phyloP scores from a whole-genome alignment of 1,140 invertebrate species.

The Polyergus mexicanus region DNA sequence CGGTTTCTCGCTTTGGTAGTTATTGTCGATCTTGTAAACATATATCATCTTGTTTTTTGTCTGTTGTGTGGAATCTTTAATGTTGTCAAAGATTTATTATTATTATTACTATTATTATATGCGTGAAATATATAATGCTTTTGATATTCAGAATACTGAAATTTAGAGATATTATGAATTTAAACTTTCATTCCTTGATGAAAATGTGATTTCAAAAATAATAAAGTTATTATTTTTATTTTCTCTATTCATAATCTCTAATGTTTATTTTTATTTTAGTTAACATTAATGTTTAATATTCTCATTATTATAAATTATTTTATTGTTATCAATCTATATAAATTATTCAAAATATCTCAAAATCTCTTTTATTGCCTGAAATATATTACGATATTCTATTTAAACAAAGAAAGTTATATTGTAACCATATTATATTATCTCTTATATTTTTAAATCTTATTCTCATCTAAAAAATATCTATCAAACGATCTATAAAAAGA shows the following conservation, averaged over 20 bases:
- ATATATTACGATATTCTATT: not conserved
- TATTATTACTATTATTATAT: not conserved
- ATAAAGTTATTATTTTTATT: not conserved
- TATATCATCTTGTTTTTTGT: not conserved
- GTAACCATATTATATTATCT: not conserved
- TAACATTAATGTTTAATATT: not conserved
- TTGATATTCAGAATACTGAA: not conserved
- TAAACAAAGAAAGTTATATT: not conserved
- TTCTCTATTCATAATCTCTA: too few relatives aligned
- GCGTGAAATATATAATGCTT: not conserved
- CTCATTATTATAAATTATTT: not conserved
- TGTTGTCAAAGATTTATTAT: not conserved
- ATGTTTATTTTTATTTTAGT: not conserved
- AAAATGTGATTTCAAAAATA: not conserved
- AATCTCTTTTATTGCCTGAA: not conserved
- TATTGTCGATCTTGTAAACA: slow-evolving; percentile 3
- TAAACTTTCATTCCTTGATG: not conserved
- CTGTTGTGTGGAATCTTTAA: slow-evolving; percentile 5
- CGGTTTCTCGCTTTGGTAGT: slow-evolving; percentile 23
- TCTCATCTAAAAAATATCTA: too few relatives aligned
- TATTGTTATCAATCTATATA: not conserved
- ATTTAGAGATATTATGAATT: not conserved
- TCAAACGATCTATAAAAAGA: too few relatives aligned
- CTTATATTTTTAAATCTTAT: not conserved
- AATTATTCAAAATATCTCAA: not conserved